Base-by-base conservation (phyloP, 2,113 vertebrate genomes). In the Lagopus muta region DNA sequence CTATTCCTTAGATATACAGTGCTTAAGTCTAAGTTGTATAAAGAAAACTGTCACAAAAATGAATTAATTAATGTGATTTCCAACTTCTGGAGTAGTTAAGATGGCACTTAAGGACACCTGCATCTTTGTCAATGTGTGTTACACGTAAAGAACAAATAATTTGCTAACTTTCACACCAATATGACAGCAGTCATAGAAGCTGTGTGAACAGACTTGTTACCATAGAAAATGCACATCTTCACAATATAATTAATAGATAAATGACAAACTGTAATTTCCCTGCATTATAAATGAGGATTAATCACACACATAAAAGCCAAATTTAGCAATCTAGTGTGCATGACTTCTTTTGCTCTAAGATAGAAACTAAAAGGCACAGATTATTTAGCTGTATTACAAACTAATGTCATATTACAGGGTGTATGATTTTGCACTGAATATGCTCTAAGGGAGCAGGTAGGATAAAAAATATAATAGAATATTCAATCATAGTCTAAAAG, bases 231-330 rank as follows among this genome's bases (percentile, higher is more conserved):
- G 22, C 16, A 73, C 1, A 83, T 32, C 65, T 22, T 64, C 3
- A 36, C 22, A n/a, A n/a, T 13, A 67, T 15, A 58, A 70, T 27
- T 45, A 66, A 60, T 2, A 3, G 0, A 54, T 45, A 88, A 70
- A 88, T 30, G 13, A 5, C 27, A 48, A 89, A 81, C 30, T 45
- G 5, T 21, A 40, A 13, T 62, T 81, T 9, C 7, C 22, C 17
- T 8, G 19, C 66, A 17, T 48, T 66, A 86, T 78, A 32, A 77
- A 0, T 71, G 27, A 67, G 3, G 11, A 48, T 55, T n/a, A 18
- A 81, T 17, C 1, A 5, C 36, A 12, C 52, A 71, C 0, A 0
- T 25, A 71, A 75, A 4, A 15, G 52, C 8, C 16, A 42, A 61
- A 67, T 62, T 76, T 34, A 48, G 28, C 30, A 54, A 74, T 58